Evolutionary conservation across 1,140 invertebrate genomes (phyloP), one percentile per base, ranked within the genome.

Genomic region (Pollicipes pollicipes): DNA sequence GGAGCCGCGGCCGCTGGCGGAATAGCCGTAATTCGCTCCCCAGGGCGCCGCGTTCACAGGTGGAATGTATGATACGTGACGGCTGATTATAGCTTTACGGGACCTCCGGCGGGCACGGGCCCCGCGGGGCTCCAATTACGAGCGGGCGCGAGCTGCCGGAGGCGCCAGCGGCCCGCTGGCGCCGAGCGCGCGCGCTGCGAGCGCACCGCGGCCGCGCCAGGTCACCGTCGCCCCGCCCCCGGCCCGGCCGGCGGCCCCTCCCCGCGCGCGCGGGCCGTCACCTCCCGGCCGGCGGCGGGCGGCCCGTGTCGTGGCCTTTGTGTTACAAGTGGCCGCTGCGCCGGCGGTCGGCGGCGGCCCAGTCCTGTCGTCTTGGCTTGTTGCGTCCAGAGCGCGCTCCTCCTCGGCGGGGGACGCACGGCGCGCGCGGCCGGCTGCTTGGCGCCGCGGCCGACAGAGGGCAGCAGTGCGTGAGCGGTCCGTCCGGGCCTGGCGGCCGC

Each of bases 281-380:
- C 45, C 45, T 58, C n/a, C n/a, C 45, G 45, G 45, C 17, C 35
- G 35, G 45, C 21, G 45, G 45, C 45, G 45, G 13, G 45, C 17
- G 13, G 45, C 45, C 45, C 13, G 45, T 58, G 35, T 35, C 35
- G 35, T 21, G 45, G 13, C 45, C 45, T 58, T 58, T 58, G 45
- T 58, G 45, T 58, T 58, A 58, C 45, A 58, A 58, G 45, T 58
- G 45, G 45, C 45, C 45, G 45, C 45, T 58, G 45, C 45, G 45
- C 45, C 45, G 45, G 45, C 45, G 45, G 45, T 58, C 45, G 45
- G 45, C 45, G 45, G 45, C 45, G 45, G 10, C 45, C 6, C 45
- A 2, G 45, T 24, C 45, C 10, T 58, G 45, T 58, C 45, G 45
- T 58, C 45, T 58, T 58, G 45, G 45, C 45, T 58, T 58, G 45